Percentiles rank a stretch among this genome's conserved stretches.
Evolutionary conservation across 2,113 vertebrate genomes (phyloP).

Genomic region (Catharus minimus): DNA sequence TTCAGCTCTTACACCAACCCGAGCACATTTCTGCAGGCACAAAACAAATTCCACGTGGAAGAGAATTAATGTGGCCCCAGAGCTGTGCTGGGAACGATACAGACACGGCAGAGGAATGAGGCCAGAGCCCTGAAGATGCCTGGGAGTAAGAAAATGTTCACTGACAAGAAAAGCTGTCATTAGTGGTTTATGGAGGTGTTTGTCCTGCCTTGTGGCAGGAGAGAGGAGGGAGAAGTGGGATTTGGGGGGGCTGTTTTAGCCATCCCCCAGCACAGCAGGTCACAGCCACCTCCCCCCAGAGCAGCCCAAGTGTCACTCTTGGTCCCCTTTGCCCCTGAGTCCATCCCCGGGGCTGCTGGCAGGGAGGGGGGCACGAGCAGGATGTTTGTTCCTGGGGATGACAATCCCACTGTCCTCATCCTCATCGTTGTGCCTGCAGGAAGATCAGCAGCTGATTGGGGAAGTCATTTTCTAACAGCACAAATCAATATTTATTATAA

Average conservation of each 20-base stretch:
- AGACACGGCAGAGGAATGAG: background rate
- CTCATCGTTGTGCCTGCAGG: rapidly evolving
- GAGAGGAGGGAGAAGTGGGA: background rate
- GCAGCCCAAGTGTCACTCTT: background rate
- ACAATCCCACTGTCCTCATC: background rate
- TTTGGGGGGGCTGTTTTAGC: background rate
- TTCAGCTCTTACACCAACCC: background rate
- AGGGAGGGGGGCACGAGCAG: background rate
- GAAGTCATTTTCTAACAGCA: constrained; percentile 30
- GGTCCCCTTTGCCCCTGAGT: background rate
- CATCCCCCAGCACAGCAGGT: background rate
- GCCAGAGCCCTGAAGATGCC: background rate
- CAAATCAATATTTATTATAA: constrained; percentile 66
- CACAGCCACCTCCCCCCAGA: background rate
- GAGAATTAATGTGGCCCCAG: background rate
- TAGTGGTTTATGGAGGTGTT: background rate
- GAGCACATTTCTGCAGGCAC: background rate
- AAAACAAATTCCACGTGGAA: background rate
- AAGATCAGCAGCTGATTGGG: constrained; percentile 46
- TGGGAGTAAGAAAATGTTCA: background rate
- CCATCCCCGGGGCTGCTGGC: rapidly evolving
- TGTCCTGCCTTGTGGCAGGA: background rate
- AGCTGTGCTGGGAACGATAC: background rate
- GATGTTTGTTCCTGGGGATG: rapidly evolving
- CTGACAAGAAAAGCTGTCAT: background rate